Base-by-base conservation (phyloP, 2,113 vertebrate genomes). In the Mystacornis crossleyi region DNA sequence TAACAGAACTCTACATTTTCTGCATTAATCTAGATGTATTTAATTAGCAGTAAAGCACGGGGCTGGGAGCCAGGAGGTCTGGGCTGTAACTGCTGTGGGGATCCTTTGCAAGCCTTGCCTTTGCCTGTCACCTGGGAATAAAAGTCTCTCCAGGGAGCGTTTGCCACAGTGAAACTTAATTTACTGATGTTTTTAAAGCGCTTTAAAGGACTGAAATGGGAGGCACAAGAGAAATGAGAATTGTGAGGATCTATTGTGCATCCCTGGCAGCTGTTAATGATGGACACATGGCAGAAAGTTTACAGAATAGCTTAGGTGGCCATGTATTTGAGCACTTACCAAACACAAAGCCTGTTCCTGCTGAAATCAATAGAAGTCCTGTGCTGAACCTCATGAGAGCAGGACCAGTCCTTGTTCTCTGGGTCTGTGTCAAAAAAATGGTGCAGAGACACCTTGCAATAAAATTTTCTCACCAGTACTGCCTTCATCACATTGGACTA, bases 41-140 rank as follows among this genome's bases (percentile, higher is more conserved):
- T 96, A 94, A 96, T 97, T 93, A 95, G 79, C 72, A 94, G 88
- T 93, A 92, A 95, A 94, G 92, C 79, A 62, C 5, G 5, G 72
- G 79, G 60, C 90, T 81, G 92, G 84, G 94, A 94, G 91, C 90
- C 89, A 91, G 92, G 71, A 94, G 92, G 95, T 96, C 95, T 96
- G 95, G 87, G 65, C 31, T 55, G 79, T 94, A 95, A 95, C 75
- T 67, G 47, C 82, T 88, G 34, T 12, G 79, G 79, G 85, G 86
- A 92, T 89, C 88, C 92, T 93, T 80, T 95, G 90, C 55, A 71
- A 94, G 80, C 69, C 45, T 88, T 77, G 78, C 79, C 51, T 92
- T 92, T 89, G 94, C 73, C 88, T 72, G 64, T 95, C 95, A 93
- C 67, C 90, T 95, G 93, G 88, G 95, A 94, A 94, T 86, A 88